Evolutionary conservation across 2,113 vertebrate species (phyloP), one percentile per base, ranked within the genome.

Genomic region (Entomyzon cyanotis): DNA sequence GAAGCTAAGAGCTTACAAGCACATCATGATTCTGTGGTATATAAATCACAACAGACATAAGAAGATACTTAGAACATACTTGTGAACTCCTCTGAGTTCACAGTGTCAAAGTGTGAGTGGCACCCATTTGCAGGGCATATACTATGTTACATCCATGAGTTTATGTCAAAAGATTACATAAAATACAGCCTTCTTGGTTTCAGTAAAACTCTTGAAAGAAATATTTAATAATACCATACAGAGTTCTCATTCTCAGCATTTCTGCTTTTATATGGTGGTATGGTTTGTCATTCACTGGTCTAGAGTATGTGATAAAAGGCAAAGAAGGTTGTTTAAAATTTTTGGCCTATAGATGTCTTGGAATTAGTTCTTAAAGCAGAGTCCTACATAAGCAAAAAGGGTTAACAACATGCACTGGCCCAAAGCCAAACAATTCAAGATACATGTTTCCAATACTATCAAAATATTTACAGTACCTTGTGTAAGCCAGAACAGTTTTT

Each of bases 391-490:
- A 83, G 21, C 30, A 63, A 30, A 62, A 83, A 80, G 8, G 15
- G 63, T 94, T 94, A 90, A 49, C 12, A 69, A 35, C 5, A 44
- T 19, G 39, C 67, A 65, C 1, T 30, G 39, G 42, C 33, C 19
- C 55, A 30, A 83, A 84, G 73, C 3, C 67, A 52, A 73, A 58
- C 35, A 35, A 12, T 35, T 41, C 8, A 10, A 89, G 10, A 94
- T 17, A 65, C 30, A 86, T 33, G 52, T 90, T 94, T 86, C 78
- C 63, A 90, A 81, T 16, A 56, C 19, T 55, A 67, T n/a, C 55
- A 86, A 94, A 94, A 92, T 91, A 93, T 90, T 95, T 96, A 90
- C 56, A 88, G 10, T 6, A 33, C 8, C 18, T 41, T 63, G 20
- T 28, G 10, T 49, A 91, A 71, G 6, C 24, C 59, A 81, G 52